Base-by-base conservation (phyloP, 2,797 vertebrate species). In the Clarias pachynema region DNA sequence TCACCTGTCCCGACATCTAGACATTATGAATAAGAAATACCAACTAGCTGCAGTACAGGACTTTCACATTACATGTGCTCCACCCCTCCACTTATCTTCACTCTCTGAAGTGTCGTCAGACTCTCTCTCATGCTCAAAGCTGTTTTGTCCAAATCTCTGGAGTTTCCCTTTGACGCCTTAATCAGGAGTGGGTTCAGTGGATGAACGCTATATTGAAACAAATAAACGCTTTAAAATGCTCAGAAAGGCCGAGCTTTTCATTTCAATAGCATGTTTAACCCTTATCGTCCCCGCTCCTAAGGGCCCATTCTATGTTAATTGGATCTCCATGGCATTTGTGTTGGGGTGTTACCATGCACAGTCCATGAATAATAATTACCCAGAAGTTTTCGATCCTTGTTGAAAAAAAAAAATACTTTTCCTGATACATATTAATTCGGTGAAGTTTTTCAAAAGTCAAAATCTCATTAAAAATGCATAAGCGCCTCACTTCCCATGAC, bases 11-110 rank as follows among this genome's bases (percentile, higher is more conserved):
- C 93, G 49, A 88, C 91, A 94, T 93, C 94, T 94, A 89, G 91
- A 92, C 91, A 95, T 95, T 95, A 97, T 97, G 96, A 98, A 98
- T 97, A 97, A 98, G 94, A 96, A 95, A 97, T 97, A 95, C 93
- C 95, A 96, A 94, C 91, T 92, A 92, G 94, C 94, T 94, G 94
- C 91, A 91, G 93, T 93, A 96, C 96, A 97, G 94, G 93, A 89
- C 94, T 97, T 97, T 94, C 94, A 95, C 96, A 96, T 97, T 96
- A 97, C 29, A 22, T 49, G 34, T 87, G 92, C 90, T 87, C 87
- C 87, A 87, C 89, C 88, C 90, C 91, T 93, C 92, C 88, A 86
- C 92, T 93, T 90, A 92, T 87, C 92, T 31, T 85, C 87, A 14
- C 79, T 63, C 53, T 49, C 57, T 81, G 34, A 53, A 53, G 49